Evolutionary conservation across 2,888 invertebrate species (phyloP).

Genomic region (Amaurobius ferox): DNA sequence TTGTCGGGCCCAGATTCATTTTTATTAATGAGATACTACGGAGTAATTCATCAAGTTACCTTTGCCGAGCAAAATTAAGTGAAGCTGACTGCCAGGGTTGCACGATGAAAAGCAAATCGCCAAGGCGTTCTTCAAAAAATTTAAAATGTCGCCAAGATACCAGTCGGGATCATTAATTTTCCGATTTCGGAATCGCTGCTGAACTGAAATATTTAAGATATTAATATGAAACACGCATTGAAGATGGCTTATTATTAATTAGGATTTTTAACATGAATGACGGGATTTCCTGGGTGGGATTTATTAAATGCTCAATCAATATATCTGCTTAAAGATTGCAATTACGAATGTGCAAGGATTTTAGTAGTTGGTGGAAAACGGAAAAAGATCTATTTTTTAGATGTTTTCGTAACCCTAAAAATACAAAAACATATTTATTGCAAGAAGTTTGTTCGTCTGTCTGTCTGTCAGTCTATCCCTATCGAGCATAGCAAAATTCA

Average conservation of each 20-base stretch:
- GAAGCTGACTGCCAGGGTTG: constrained; percentile 55
- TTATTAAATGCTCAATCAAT: no score
- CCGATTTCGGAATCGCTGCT: background rate
- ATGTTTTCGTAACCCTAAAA: no score
- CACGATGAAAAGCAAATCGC: constrained; percentile 34
- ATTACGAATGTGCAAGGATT: no score
- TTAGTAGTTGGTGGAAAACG: no score
- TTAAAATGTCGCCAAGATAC: constrained; percentile 12
- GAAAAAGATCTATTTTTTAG: no score
- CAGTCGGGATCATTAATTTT: background rate
- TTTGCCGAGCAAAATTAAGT: constrained; percentile 43
- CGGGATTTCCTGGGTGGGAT: no score
- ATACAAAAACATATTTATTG: no score
- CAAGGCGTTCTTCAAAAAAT: constrained; percentile 26
- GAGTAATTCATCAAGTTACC: constrained; percentile 70
- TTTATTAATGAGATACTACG: constrained; percentile 70
- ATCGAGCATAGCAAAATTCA: no score
- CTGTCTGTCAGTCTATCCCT: no score
- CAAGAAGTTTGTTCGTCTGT: no score
- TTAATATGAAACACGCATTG: background rate
- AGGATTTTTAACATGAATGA: background rate
- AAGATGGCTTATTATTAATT: constrained; percentile 3
- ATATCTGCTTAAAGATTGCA: no score
- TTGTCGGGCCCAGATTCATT: constrained; percentile 72
- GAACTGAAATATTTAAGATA: constrained; percentile 11